phyloP scores from a whole-genome alignment of 2,888 invertebrate genomes.

The Hirtodrosophila histrioides region DNA sequence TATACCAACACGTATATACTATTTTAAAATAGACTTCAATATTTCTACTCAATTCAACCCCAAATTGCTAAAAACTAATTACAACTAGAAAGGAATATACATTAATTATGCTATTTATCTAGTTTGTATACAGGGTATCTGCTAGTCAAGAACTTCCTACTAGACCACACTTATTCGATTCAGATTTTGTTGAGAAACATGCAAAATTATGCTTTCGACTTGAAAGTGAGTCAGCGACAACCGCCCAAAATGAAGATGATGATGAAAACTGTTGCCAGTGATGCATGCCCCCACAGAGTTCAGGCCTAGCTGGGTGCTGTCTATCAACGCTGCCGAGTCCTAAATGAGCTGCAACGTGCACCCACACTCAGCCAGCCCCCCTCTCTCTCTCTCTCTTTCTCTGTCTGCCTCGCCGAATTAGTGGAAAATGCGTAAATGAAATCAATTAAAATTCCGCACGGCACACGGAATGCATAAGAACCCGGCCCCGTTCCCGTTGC shows the following conservation, averaged over 20 bases:
- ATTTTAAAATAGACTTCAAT: too few relatives aligned
- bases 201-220: slow-evolving; percentile 26
- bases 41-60: too few relatives aligned
- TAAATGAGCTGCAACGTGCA: slow-evolving; percentile 58
- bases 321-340: slow-evolving; percentile 63
- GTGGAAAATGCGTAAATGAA: slow-evolving; percentile 73
- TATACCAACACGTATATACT: too few relatives aligned
- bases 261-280: slow-evolving; percentile 29
- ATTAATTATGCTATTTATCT: too few relatives aligned
- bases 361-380: slow-evolving; percentile 8
- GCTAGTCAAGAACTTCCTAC: too few relatives aligned
- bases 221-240: slow-evolving; percentile 35
- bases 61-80: too few relatives aligned
- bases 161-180: not conserved
- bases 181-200: slow-evolving; percentile 13
- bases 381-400: too few relatives aligned
- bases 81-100: too few relatives aligned
- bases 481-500: not conserved
- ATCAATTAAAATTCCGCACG: slow-evolving; percentile 72
- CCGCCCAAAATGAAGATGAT: slow-evolving; percentile 28
- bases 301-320: slow-evolving; percentile 45
- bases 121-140: too few relatives aligned
- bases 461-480: slow-evolving; percentile 45
- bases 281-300: slow-evolving; percentile 38
- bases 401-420: slow-evolving; percentile 22